Base-by-base conservation (phyloP, 2,888 invertebrate species). In the Junonia oenone region DNA sequence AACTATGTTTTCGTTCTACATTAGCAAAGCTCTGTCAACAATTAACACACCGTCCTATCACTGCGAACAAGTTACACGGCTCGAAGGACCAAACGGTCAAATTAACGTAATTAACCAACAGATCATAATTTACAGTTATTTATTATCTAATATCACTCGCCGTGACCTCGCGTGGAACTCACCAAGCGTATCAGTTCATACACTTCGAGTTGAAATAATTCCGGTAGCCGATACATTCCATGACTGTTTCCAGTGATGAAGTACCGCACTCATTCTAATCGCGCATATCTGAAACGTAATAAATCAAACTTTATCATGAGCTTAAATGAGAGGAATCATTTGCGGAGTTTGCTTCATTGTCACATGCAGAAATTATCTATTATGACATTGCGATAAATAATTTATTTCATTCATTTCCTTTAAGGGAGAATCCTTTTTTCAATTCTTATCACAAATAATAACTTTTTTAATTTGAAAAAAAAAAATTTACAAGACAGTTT, bases 251-350 rank as follows among this genome's bases (percentile, higher is more conserved):
- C 62, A 55, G 63, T 59, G 56, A 52, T 54, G 59, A 56, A 58
- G 66, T 68, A 66, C 66, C 38, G 17, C 13, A 69, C 69, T 81
- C 68, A 86, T 71, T 85, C 76, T 65, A 88, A 78, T 63, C 88
- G 88, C 86, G 86, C 83, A 78, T 88, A 88, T 75, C 88, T 88
- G 81, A 14, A 64, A 62, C 45, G 6, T 43, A 43, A 57, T n/a
- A 37, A 38, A 45, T 43, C 46, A 48, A 26, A 43, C 35, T 13
- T 53, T 51, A 56, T 50, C 45, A 31, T 8, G 33, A 33, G 46
- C 29, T 26, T 37, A 43, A 48, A 49, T 53, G 13, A 31, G 38
- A 48, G 52, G 46, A 45, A 33, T 40, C 31, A 31, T 55, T 40
- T n/a, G n/a, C n/a, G n/a, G n/a, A n/a, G n/a, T n/a, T n/a, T n/a